Percentiles rank a stretch among this genome's conserved stretches.
Conservation (phyloP, 2,113 vertebrate species). For the Calonectris borealis region DNA sequence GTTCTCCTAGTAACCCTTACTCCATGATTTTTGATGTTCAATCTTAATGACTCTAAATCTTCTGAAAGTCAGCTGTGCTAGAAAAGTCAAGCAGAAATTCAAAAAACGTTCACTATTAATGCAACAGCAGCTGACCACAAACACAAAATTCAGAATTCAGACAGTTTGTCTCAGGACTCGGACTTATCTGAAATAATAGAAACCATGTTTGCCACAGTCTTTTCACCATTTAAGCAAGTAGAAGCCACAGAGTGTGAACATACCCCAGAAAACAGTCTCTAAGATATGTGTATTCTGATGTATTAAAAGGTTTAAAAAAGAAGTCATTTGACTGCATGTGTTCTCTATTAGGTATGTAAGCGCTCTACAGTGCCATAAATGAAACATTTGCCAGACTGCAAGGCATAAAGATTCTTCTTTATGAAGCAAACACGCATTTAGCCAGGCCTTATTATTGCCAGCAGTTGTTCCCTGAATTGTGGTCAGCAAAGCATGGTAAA, state of each 20-base stretch:
- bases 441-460: background rate
- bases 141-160: background rate
- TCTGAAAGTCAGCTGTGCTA: background rate
- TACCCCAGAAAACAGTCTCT: background rate
- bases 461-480: background rate
- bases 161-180: background rate
- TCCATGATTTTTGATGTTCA: background rate
- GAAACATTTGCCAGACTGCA: background rate
- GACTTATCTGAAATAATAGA: background rate
- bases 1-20: background rate
- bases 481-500: background rate
- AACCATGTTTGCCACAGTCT: background rate
- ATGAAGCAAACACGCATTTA: background rate
- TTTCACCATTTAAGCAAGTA: background rate
- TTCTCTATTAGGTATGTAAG: background rate
- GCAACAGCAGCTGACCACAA: background rate
- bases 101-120: background rate
- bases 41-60: background rate
- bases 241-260: background rate
- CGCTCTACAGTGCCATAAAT: background rate
- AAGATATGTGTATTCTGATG: background rate
- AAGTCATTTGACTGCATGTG: background rate
- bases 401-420: background rate
- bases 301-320: background rate
- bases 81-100: background rate